Conservation (phyloP, 2,113 vertebrate species). For the Ceyx cyanopectus region DNA sequence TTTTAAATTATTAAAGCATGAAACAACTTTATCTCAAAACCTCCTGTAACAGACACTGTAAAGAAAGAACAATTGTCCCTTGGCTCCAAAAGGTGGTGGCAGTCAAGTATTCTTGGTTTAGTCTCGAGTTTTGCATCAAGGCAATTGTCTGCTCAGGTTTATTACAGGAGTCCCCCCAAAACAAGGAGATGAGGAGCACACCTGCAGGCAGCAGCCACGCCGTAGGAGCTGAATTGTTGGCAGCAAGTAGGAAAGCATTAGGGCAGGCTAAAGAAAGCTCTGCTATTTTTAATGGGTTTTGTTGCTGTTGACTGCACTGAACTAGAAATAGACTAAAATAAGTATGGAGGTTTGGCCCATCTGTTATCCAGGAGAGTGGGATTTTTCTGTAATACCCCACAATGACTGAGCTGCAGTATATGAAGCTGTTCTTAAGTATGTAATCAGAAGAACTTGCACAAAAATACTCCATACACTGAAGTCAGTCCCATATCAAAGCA, state of each 20-base stretch:
- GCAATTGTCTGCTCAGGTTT: not conserved
- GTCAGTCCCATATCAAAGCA: not conserved
- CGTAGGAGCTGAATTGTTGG: not conserved
- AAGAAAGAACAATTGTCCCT: not conserved
- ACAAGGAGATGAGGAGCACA: not conserved
- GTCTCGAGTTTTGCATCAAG: not conserved
- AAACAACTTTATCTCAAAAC: not conserved
- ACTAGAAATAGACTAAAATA: slow-evolving; percentile 43
- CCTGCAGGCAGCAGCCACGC: not conserved
- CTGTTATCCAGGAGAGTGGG: slow-evolving; percentile 8
- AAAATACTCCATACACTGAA: not conserved
- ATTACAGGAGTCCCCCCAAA: not conserved
- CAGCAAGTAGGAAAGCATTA: not conserved
- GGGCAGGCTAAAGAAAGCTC: not conserved
- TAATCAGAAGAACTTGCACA: not conserved
- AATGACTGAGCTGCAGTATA: not conserved
- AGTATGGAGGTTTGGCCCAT: slow-evolving; percentile 18
- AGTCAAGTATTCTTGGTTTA: not conserved
- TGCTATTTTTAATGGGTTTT: slow-evolving; percentile 3
- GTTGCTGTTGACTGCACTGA: not conserved
- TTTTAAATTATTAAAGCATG: not conserved
- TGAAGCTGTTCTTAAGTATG: not conserved
- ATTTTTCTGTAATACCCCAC: not conserved
- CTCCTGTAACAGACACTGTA: not conserved
- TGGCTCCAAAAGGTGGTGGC: not conserved